Evolutionary conservation across 2,888 invertebrate genomes (phyloP), one percentile per base, ranked within the genome.

Genomic region (Pterobdella sp.): DNA sequence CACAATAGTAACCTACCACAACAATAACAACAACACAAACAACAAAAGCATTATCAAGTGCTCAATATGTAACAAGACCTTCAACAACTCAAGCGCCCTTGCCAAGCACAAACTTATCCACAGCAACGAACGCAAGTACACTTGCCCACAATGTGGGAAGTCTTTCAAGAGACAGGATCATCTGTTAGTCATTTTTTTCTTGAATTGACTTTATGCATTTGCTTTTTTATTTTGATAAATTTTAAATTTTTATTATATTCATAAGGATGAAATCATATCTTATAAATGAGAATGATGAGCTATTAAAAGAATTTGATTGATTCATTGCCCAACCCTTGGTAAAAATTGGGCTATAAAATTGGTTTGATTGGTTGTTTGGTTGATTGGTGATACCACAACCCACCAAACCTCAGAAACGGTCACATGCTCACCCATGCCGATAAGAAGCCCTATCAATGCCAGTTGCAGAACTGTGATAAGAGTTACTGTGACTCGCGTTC

Each of bases 401-500:
- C 18, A 22, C n/a, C 7, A 4, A 4, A 4, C 60, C 60, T 7
- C 84, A 94, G 94, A 80, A 95, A 96, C 87, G 96, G 96, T 67
- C 96, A 96, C 85, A 92, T 95, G 92, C 88, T 96, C 82, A 96
- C 96, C 73, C 96, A 96, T 85, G 89, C 94, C 79, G 93, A 94
- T 85, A 95, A 96, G 85, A 96, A 96, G 84, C 96, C 96, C 29
- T 96, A 93, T 86, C 94, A 94, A 83, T 96, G 96, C 86, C 92
- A 92, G 84, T 92, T 94, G 74, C 92, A 93, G 79, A 93, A 93
- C 73, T 96, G 96, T 84, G 94, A 94, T 77, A 96, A 95, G 85
- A 94, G 94, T 75, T 96, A 97, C 85, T 96, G 96, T 86, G 96
- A 96, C 86, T 95, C 95, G 65, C 88, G 96, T 72, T 95, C 94